phyloP scores from a whole-genome alignment of 2,888 invertebrate genomes.

The Agonopterix arenella region DNA sequence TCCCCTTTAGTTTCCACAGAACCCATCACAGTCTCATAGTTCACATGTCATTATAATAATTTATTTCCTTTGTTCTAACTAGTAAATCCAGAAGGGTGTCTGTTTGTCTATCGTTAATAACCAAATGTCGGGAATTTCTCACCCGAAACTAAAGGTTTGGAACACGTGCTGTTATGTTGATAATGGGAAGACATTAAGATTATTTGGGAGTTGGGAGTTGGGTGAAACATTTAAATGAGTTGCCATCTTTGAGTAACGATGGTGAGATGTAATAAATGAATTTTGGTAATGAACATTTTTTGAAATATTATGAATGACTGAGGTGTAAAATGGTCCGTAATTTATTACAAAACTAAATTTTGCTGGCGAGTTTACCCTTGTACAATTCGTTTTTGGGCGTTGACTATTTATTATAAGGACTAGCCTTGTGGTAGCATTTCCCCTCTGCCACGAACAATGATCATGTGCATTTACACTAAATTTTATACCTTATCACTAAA shows the following conservation, averaged over 20 bases:
- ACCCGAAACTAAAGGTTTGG: constrained; percentile 25
- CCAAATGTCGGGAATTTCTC: constrained; percentile 42
- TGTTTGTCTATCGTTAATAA: constrained; percentile 52
- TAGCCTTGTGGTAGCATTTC: no score
- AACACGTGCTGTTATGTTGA: constrained; percentile 52
- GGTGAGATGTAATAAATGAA: constrained; percentile 37
- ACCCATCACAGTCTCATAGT: constrained; percentile 40
- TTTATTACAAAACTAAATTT: no score
- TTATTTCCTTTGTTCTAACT: constrained; percentile 66
- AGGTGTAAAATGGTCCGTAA: no score
- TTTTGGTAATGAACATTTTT: neutral
- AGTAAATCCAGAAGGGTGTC: constrained; percentile 52
- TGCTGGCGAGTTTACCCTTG: no score
- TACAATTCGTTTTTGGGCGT: no score
- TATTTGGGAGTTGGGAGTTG: constrained; percentile 48
- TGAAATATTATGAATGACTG: neutral
- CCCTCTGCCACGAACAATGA: no score
- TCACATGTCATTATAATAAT: constrained; percentile 61
- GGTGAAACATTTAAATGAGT: constrained; percentile 48
- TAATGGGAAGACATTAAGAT: constrained; percentile 69
- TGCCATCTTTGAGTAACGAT: constrained; percentile 54
- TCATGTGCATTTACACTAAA: no score
- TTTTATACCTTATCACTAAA: no score
- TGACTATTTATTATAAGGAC: no score
- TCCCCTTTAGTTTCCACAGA: constrained; percentile 24